A percentile compares a stretch with the other conserved stretches of the same genome.
Evolutionary conservation across 2,888 invertebrate species (phyloP).

Genomic region (Ectemnius lituratus): DNA sequence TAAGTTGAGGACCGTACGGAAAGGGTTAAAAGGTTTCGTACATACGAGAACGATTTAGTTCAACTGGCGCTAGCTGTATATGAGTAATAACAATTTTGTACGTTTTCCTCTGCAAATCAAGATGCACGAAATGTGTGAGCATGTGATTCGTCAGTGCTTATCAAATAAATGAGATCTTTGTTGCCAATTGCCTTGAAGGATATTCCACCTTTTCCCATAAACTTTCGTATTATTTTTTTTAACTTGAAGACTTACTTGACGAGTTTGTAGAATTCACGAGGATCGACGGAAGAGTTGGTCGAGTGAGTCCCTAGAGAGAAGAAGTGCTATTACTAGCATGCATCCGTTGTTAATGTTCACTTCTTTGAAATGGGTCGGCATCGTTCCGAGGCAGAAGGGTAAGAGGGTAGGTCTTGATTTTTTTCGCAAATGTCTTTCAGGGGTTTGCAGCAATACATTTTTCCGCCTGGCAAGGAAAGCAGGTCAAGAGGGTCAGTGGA

Average conservation of each 20-base stretch:
- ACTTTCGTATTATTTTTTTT: conserved; percentile 27
- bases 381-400: neutral
- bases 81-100: conserved; percentile 49
- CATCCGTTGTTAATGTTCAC: too few species aligned
- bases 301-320: neutral
- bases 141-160: conserved; percentile 41
- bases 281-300: conserved; percentile 15
- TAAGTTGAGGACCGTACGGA: too few species aligned
- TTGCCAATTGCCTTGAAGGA: conserved; percentile 31
- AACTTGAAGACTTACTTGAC: neutral
- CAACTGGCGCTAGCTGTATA: conserved; percentile 28
- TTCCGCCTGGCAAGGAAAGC: conserved; percentile 7
- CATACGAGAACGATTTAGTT: conserved; percentile 26
- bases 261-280: neutral
- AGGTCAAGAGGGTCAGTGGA: conserved; percentile 29
- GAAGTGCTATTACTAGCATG: too few species aligned
- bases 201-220: conserved; percentile 11
- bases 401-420: neutral
- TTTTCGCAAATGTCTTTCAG: conserved; percentile 13
- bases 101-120: conserved; percentile 25
- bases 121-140: conserved; percentile 7
- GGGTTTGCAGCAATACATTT: conserved; percentile 16
- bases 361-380: neutral
- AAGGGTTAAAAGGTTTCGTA: conserved; percentile 6
- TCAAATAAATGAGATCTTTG: conserved; percentile 64